These are phyloP conservation scores for Telmatherina bonti DNA, from an alignment of 2,797 vertebrate species.

Conservation along the genomic window DNA sequence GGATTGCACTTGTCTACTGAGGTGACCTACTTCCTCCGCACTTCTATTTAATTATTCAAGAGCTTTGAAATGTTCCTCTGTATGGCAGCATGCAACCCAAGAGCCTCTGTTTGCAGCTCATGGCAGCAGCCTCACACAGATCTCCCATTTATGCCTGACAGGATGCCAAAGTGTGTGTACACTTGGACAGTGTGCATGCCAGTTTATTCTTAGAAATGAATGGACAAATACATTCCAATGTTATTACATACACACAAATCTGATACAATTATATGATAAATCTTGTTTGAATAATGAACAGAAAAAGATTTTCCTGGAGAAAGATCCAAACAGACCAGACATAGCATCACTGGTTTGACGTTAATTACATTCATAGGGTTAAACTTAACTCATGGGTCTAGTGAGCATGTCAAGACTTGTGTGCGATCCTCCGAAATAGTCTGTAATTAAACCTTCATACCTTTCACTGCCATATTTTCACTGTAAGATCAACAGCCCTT, in stretches of 20 bases:
- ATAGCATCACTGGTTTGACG: slow-evolving; percentile 14
- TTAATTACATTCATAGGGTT: slow-evolving; percentile 17
- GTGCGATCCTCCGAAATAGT: slow-evolving; percentile 25
- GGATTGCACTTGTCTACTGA: slow-evolving; percentile 60
- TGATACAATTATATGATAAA: slow-evolving; percentile 29
- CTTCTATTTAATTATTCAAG: slow-evolving; percentile 77
- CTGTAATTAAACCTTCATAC: slow-evolving; percentile 59
- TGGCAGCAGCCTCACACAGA: slow-evolving; percentile 56
- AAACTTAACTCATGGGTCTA: slow-evolving; percentile 41
- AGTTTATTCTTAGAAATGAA: slow-evolving; percentile 22
- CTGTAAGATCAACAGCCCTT: slow-evolving; percentile 38
- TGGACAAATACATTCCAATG: slow-evolving; percentile 25
- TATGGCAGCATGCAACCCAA: slow-evolving; percentile 66
- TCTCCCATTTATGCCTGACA: slow-evolving; percentile 57
- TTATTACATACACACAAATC: slow-evolving; percentile 38
- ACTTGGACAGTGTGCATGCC: neutral
- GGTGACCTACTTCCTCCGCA: slow-evolving; percentile 74
- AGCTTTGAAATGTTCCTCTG: slow-evolving; percentile 76
- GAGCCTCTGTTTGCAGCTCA: slow-evolving; percentile 57
- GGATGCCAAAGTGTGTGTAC: slow-evolving; percentile 12
- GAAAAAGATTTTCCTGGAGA: slow-evolving; percentile 1
- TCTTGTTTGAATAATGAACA: slow-evolving; percentile 10
- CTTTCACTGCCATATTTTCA: slow-evolving; percentile 47
- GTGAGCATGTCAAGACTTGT: slow-evolving; percentile 51
- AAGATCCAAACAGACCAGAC: slow-evolving; percentile 15